Evolutionary conservation across 2,888 invertebrate genomes (phyloP).

Genomic region (Hecatera dysodea): DNA sequence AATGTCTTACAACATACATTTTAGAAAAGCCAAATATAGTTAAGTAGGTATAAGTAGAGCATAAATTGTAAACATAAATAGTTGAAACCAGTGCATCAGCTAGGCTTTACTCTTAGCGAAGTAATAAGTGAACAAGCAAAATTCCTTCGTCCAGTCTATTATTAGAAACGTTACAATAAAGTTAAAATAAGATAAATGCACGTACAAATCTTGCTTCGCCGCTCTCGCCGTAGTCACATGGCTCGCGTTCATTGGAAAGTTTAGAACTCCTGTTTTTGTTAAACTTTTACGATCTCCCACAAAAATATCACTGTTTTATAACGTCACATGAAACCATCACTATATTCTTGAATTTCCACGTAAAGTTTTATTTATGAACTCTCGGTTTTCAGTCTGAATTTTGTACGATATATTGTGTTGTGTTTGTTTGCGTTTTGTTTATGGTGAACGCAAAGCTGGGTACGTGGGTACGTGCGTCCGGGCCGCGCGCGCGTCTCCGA

Average conservation of each 20-base stretch:
- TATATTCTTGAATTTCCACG: conserved; percentile 51
- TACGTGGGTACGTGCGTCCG: conserved; percentile 66
- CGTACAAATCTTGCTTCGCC: conserved; percentile 84
- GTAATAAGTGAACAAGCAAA: conserved; percentile 52
- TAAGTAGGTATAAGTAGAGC: background rate
- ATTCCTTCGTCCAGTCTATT: conserved; percentile 70
- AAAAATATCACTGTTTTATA: conserved; percentile 78
- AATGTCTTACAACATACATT: background rate
- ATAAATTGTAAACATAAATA: background rate
- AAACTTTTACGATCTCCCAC: conserved; percentile 80
- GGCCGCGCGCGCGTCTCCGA: conserved; percentile 80
- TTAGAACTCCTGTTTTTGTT: conserved; percentile 83
- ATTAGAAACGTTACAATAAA: conserved; percentile 79
- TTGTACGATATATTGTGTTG: conserved; percentile 61
- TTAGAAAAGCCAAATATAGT: background rate
- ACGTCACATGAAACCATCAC: conserved; percentile 78
- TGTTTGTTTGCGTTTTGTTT: conserved; percentile 70
- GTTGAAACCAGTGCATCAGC: conserved; percentile 10
- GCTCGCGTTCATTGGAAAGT: conserved; percentile 84
- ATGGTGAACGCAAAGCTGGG: conserved; percentile 58
- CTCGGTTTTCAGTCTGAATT: conserved; percentile 57
- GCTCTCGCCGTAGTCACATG: conserved; percentile 86
- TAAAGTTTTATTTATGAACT: conserved; percentile 65
- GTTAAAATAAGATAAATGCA: conserved; percentile 81
- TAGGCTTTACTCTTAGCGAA: conserved; percentile 26